Percentiles rank a stretch among this genome's conserved stretches.
Conservation (phyloP, 2,797 vertebrate genomes). For the Acridotheres tristis region DNA sequence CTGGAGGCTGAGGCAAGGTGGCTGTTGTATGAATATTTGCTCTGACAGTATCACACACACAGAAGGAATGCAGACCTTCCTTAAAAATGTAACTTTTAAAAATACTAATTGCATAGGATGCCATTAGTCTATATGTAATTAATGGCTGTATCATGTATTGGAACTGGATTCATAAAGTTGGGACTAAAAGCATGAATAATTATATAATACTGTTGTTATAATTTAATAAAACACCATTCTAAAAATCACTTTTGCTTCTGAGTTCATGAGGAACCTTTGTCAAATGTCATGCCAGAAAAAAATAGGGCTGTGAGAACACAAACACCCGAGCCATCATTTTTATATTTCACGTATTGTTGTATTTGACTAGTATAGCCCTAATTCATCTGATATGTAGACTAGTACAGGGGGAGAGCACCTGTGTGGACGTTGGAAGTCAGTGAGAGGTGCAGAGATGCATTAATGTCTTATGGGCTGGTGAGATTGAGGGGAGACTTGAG, state of each 20-base stretch:
- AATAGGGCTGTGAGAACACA: neutral
- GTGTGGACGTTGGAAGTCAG: rapidly evolving
- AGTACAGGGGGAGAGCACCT: neutral
- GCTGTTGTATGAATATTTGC: neutral
- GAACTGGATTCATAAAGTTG: neutral
- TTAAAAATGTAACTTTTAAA: neutral
- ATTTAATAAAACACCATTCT: neutral
- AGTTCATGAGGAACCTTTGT: neutral
- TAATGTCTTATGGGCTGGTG: neutral
- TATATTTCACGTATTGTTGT: neutral
- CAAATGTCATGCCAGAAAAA: neutral
- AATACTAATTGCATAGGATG: neutral
- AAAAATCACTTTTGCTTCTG: neutral
- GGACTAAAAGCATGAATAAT: neutral
- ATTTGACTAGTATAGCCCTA: neutral
- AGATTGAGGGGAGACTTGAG: neutral
- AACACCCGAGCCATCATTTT: neutral
- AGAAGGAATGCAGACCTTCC: neutral
- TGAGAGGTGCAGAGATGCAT: neutral
- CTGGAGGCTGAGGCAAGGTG: neutral
- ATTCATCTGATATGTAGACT: neutral
- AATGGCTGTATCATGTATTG: neutral
- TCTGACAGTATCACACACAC: neutral
- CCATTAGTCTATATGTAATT: neutral
- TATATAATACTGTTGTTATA: neutral